Evolutionary conservation across 2,797 vertebrate genomes (phyloP).

Genomic region (Mallotus villosus): DNA sequence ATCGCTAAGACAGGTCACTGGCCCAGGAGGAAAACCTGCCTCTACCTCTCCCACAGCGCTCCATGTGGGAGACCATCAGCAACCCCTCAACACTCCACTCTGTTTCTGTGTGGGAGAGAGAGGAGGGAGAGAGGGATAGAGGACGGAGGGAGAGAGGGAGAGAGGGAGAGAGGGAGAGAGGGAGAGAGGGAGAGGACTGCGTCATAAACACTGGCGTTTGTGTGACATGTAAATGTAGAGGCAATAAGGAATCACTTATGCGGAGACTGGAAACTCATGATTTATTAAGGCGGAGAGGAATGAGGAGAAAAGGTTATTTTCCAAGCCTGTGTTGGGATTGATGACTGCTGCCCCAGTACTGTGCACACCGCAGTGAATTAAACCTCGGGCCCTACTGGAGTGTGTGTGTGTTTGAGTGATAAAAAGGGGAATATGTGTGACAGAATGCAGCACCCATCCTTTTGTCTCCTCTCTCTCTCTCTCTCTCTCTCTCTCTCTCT

Average conservation of each 20-base stretch:
- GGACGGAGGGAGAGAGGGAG: neutral
- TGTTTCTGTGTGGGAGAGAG: neutral
- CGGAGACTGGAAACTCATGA: constrained; percentile 28
- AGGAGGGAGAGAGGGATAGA: neutral
- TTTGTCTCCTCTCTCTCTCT: neutral
- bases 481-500: constrained; percentile 31
- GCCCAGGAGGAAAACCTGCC: constrained; percentile 38
- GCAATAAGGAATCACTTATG: constrained; percentile 36
- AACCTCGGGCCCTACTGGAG: constrained; percentile 27
- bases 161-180: neutral
- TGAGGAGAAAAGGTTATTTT: constrained; percentile 41
- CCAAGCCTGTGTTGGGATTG: constrained; percentile 32
- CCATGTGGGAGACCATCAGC: neutral
- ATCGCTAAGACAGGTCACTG: constrained; percentile 39
- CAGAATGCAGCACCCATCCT: constrained; percentile 3
- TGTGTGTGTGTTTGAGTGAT: constrained; percentile 5
- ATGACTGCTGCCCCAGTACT: constrained; percentile 40
- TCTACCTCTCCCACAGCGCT: neutral
- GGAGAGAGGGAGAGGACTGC: neutral
- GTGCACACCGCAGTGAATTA: constrained; percentile 48
- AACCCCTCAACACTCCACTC: neutral
- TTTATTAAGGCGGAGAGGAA: constrained; percentile 40
- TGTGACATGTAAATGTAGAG: constrained; percentile 31
- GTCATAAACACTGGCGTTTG: neutral
- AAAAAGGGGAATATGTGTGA: constrained; percentile 7